phyloP scores from a whole-genome alignment of 2,113 vertebrate species.

The Oncorhynchus clarkii region DNA sequence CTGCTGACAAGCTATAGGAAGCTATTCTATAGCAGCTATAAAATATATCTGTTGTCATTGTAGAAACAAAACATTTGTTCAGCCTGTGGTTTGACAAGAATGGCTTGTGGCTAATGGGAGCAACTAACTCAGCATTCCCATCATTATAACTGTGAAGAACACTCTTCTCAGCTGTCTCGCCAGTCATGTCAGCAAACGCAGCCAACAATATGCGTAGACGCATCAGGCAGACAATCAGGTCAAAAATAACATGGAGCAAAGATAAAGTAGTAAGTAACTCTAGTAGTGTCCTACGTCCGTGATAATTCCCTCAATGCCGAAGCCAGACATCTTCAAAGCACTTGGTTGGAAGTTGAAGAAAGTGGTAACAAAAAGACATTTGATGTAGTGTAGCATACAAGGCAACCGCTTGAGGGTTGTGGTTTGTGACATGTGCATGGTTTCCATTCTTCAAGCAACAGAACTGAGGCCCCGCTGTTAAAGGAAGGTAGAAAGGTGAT shows the following conservation, averaged over 20 bases:
- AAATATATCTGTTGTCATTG: no score
- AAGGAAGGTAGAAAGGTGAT: background rate
- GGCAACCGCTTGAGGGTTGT: background rate
- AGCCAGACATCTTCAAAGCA: background rate
- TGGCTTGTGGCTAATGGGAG: background rate
- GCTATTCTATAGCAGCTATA: no score
- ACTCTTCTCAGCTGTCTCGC: constrained; percentile 7
- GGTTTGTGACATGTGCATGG: background rate
- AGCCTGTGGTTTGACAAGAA: no score
- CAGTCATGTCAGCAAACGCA: constrained; percentile 14
- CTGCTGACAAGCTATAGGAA: no score
- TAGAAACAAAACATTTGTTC: no score
- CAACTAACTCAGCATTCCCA: background rate
- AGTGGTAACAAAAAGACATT: background rate
- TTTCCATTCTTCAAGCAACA: background rate
- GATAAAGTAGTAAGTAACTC: background rate
- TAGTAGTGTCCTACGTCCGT: background rate
- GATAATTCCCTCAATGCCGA: background rate
- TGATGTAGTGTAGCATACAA: background rate
- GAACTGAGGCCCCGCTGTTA: background rate
- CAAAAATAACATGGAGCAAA: constrained; percentile 28
- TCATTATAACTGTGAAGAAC: constrained; percentile 22
- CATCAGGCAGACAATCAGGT: constrained; percentile 21
- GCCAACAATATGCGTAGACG: background rate
- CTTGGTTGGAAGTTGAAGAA: background rate